Base-by-base conservation (phyloP, 2,113 vertebrate genomes). In the Stegastes partitus region DNA sequence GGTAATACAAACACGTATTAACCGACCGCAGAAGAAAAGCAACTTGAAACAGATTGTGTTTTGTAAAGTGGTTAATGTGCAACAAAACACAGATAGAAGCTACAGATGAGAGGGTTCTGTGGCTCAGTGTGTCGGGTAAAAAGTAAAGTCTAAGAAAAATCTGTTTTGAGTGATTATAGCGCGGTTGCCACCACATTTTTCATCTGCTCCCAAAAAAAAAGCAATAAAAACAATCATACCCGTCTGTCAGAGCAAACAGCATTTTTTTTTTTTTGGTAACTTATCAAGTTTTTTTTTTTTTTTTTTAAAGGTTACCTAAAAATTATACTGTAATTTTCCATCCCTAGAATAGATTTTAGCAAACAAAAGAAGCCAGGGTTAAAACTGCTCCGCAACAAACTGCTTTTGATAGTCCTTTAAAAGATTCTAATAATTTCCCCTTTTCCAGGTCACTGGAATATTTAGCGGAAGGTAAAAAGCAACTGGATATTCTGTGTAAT, bases 281-380 rank as follows among this genome's bases (percentile, higher is more conserved):
- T 45, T 55, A 45, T 67, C 19, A 44, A 45, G 42, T 49, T 62
- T 21, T 42, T 77, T 55, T 67, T 34, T 34, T 1, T 34, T 34
- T 34, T 34, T 42, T 15, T 42, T 3, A 82, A 63, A 56, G 26
- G 42, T 68, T 61, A 67, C n/a, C 12, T 58, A 4, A 39, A 53
- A n/a, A 58, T 19, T 21, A 28, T 15, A 28, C 26, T 65, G 11
- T 26, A 22, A 44, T 23, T 65, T 16, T 72, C 10, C 44, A 57
- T 64, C 3, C 19, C 23, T 4, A 39, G 25, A 61, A 61, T 10
- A 25, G 54, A 0, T 51, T 22, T 51, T n/a, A 19, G 3, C 22
- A 50, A 59, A 63, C 6, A 21, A 0, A 28, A 50, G 11, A 63
- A 15, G n/a, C 25, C 2, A 68, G 15, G 28, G 14, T 58, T 45